These are phyloP conservation scores for Sebastes wilsoni DNA, from an alignment of 2,797 vertebrate genomes.

Conservation along the genomic window DNA sequence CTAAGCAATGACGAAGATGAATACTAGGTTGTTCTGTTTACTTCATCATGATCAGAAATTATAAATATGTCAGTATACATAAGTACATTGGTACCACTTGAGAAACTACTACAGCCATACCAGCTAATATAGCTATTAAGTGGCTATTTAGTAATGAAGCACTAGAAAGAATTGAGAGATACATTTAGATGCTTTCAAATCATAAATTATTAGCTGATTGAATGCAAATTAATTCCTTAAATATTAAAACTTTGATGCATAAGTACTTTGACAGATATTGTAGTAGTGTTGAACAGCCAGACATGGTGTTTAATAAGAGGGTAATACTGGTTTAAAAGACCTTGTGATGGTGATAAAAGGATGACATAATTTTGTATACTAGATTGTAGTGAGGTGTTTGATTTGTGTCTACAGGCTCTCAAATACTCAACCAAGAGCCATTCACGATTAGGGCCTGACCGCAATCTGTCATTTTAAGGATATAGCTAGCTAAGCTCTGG, in stretches of 20 bases:
- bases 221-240: background rate
- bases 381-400: conserved; percentile 23
- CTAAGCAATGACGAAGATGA: too few relatives aligned
- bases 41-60: background rate
- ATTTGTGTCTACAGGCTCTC: conserved; percentile 89
- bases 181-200: background rate
- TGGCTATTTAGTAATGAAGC: too few relatives aligned
- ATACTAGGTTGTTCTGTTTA: conserved; percentile 8
- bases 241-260: background rate
- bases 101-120: background rate
- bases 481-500: conserved; percentile 31
- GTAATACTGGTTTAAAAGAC: background rate
- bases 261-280: background rate
- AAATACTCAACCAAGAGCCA: conserved; percentile 97
- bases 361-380: background rate
- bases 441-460: conserved; percentile 60
- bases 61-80: background rate
- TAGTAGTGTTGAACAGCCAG: background rate
- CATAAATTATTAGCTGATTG: background rate
- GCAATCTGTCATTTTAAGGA: conserved; percentile 69
- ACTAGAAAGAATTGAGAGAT: background rate
- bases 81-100: background rate
- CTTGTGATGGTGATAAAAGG: background rate
- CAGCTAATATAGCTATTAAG: background rate
- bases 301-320: background rate